Evolutionary conservation across 2,113 vertebrate species (phyloP), one percentile per base, ranked within the genome.

Genomic region (Pterophyllum scalare): DNA sequence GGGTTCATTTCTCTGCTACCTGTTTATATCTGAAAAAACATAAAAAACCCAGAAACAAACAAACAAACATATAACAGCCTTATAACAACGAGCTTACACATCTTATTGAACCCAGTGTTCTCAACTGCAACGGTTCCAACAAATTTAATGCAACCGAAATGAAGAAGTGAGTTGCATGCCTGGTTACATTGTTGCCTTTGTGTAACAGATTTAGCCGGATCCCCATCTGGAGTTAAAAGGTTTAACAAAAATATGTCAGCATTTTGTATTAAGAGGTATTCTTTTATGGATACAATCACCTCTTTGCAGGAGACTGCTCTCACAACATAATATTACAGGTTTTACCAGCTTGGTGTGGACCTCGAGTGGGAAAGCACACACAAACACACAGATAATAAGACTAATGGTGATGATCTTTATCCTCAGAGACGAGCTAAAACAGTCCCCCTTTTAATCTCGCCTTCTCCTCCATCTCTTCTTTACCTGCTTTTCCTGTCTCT

Each of bases 381-480:
- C 46, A 31, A 26, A 13, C 57, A 72, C 43, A 72, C 65, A 65
- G 7, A 75, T 56, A 80, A 38, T 22, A 81, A 65, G 81, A 89
- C 62, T 84, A 81, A 91, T 85, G 43, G 78, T 80, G 79, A 87
- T 81, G 85, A 87, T 77, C 82, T 79, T 74, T 90, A 82, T 89
- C 89, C 80, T 85, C 52, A 49, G 87, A 84, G 81, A 89, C 38
- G 77, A 88, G 87, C 90, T 92, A 86, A 92, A 92, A 90, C 46
- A 75, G 80, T 84, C 74, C 58, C 60, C 80, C 65, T 81, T 91
- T 86, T 89, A 89, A 87, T 83, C 85, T 86, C 65, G 80, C 79
- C 80, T 77, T 67, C 81, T 81, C 46, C 80, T 81, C 40, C 79
- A 77, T 77, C 85, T 81, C 46, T 49, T 60, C 60, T 81, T 57